phyloP scores from a whole-genome alignment of 2,797 vertebrate genomes.

The Eulemur rubriventer region DNA sequence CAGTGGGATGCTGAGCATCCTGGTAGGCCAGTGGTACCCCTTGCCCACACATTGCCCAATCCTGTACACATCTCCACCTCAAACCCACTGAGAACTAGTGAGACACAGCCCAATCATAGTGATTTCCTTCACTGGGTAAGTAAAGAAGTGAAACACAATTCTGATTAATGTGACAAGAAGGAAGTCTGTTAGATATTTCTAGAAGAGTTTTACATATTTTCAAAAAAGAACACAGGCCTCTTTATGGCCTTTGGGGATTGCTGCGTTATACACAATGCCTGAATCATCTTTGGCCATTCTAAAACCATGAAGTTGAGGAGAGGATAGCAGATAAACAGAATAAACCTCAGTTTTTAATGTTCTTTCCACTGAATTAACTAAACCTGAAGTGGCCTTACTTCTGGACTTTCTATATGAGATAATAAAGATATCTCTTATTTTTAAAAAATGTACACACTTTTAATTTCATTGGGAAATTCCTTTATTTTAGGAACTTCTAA shows the following conservation, averaged over 20 bases:
- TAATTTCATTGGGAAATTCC: not conserved
- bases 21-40: not conserved
- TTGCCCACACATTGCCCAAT: not conserved
- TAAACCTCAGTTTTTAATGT: not conserved
- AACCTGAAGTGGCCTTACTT: not conserved
- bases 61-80: not conserved
- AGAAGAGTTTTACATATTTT: not conserved
- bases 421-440: not conserved
- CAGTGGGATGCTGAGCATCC: not conserved
- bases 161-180: not conserved
- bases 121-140: not conserved
- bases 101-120: not conserved
- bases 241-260: not conserved
- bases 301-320: not conserved
- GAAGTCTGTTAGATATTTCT: not conserved
- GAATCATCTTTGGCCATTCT: not conserved
- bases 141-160: not conserved
- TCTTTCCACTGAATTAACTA: slow-evolving; percentile 8
- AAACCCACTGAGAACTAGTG: not conserved
- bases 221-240: not conserved
- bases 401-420: not conserved
- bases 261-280: not conserved
- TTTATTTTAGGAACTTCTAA: not conserved
- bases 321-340: not conserved
- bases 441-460: not conserved